Evolutionary conservation across 2,797 vertebrate genomes (phyloP), one percentile per base, ranked within the genome.

Genomic region (Danionella dracula): DNA sequence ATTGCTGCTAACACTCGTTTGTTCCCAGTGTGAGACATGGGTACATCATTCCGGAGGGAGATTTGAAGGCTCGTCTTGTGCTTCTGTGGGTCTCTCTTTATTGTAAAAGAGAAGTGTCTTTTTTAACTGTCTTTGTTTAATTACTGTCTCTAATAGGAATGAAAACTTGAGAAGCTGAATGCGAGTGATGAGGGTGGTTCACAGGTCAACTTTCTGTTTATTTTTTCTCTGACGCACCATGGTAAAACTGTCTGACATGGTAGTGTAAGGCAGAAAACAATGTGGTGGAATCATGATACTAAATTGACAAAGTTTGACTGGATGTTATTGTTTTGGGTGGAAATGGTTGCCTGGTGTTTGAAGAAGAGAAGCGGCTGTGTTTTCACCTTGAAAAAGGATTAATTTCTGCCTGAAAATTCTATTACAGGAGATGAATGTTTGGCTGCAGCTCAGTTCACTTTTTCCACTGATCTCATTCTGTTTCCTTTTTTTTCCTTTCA

Each of bases 391-490:
- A 68, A 69, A 55, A 49, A 31, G 27, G 53, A 21, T 73, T 73
- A 7, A 63, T 59, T 75, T 56, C 55, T 55, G 27, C 62, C 53
- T 64, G 49, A 71, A 64, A 72, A 68, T 46, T 55, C 71, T 73
- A 64, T 68, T 70, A 70, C 58, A 50, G 17, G 54, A 58, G 42
- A 72, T 21, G 19, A 34, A 44, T 41, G 44, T 56, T 68, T 74
- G 70, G 73, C 65, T 29, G 12, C 10, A 57, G 48, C 50, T 68
- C 55, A 54, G 58, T 44, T 6, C 54, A 21, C 21, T 74, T 75
- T 79, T 74, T 76, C 73, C 79, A 78, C 63, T 78, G 76, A 81
- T 77, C 71, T 76, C 78, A 79, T 78, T 57, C 71, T 58, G n/a
- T n/a, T n/a, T n/a, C 40, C 56, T 50, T 57, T 63, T 54, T 46